Conservation (phyloP, 2,888 invertebrate species). For the Stramonita haemastoma region DNA sequence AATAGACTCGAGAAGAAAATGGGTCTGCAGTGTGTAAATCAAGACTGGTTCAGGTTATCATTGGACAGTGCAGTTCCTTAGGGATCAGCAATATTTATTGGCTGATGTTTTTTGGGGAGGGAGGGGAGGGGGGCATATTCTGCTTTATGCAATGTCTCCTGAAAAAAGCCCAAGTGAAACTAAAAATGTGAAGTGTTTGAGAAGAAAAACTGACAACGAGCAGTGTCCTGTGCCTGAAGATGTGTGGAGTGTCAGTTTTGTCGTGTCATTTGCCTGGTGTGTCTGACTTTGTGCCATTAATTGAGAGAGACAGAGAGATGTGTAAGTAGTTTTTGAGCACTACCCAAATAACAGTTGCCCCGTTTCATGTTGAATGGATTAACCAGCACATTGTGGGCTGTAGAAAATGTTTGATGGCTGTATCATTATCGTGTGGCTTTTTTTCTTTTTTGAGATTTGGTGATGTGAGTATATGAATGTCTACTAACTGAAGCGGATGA, state of each 20-base stretch:
- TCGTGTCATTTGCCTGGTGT: background rate
- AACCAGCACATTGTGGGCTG: background rate
- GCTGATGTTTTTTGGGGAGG: too few relatives aligned
- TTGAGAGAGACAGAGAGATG: background rate
- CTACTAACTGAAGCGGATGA: conserved; percentile 2
- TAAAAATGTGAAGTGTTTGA: background rate
- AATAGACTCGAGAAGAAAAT: too few relatives aligned
- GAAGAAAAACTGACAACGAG: background rate
- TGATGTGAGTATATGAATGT: background rate
- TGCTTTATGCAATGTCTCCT: too few relatives aligned
- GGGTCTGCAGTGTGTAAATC: too few relatives aligned
- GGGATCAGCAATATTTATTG: too few relatives aligned
- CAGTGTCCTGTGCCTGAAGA: background rate
- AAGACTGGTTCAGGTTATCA: too few relatives aligned
- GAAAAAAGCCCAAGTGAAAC: too few relatives aligned
- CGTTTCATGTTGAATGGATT: background rate
- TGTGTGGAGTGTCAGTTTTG: background rate
- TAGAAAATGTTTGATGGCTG: background rate
- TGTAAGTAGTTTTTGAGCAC: background rate
- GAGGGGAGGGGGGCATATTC: too few relatives aligned
- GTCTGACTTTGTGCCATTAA: background rate
- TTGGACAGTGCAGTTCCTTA: too few relatives aligned
- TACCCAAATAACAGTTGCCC: background rate
- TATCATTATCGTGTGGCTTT: background rate
- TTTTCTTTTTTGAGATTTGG: conserved; percentile 8